These are phyloP conservation scores for Masticophis lateralis DNA, from an alignment of 2,797 vertebrate genomes.

Conservation along the genomic window DNA sequence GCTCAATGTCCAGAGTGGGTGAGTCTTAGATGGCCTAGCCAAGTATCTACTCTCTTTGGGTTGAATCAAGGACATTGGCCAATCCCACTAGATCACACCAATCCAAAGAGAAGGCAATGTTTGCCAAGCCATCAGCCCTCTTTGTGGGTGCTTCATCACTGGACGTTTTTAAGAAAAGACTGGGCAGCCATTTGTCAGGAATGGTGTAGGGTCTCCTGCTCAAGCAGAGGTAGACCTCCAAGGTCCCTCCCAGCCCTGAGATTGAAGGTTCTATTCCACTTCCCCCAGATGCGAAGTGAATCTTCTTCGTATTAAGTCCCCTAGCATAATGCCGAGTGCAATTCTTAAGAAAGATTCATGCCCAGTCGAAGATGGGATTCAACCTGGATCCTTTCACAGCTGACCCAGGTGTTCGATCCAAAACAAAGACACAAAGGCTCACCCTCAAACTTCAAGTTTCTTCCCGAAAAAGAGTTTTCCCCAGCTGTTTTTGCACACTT, in stretches of 20 bases:
- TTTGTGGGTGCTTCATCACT: neutral
- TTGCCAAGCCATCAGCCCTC: too few species aligned
- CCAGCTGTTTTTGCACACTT: neutral
- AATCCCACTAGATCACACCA: too few species aligned
- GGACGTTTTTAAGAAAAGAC: too few species aligned
- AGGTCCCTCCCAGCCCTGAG: neutral
- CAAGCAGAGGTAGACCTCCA: neutral
- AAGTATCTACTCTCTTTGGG: too few species aligned
- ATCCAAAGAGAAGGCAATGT: too few species aligned
- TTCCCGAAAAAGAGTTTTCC: neutral
- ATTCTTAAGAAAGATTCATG: neutral
- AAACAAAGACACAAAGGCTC: too few species aligned
- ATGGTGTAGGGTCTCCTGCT: too few species aligned
- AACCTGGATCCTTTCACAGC: neutral
- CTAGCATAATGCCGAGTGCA: neutral
- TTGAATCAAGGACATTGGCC: too few species aligned
- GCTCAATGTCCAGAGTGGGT: too few species aligned
- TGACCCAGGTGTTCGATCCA: neutral
- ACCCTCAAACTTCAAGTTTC: neutral
- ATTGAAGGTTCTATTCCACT: neutral
- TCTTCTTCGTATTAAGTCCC: neutral
- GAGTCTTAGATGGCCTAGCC: too few species aligned
- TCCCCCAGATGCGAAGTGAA: neutral
- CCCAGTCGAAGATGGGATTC: neutral
- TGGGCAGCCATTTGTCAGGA: too few species aligned